Base-by-base conservation (phyloP, 2,797 vertebrate genomes). In the Botia almorhae region DNA sequence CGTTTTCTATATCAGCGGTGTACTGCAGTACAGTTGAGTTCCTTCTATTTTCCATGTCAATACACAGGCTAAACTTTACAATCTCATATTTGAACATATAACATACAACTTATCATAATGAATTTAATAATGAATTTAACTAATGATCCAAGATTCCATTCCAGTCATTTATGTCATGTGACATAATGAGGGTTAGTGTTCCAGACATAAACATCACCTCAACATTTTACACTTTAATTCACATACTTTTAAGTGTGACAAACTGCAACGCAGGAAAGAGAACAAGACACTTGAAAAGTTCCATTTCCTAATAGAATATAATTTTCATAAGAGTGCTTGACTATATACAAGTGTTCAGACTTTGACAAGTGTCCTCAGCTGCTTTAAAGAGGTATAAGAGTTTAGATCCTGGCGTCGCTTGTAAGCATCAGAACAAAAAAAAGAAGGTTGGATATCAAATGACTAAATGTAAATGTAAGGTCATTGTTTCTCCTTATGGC, bases 251-350 rank as follows among this genome's bases (percentile, higher is more conserved):
- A 61, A 61, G 13, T 43, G 4, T 16, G 23, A 2, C 1, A 12
- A 2, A 26, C 23, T 61, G 5, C 12, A 61, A 12, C 11, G 7
- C 4, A 29, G 23, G 21, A 60, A 21, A 23, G 23, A 60, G 29
- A n/a, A n/a, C n/a, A n/a, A 61, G 23, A 29, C 23, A 36, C 60
- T 63, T 33, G 26, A 33, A 63, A 63, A 63, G 26, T 17, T 8
- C 33, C 5, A 63, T 17, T 63, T 63, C 14, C 13, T 63, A 29
- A 61, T 23, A 61, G 3, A 14, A 26, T 21, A 4, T 26, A 4
- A 23, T 60, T 63, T 63, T 33, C 13, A 63, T 63, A 29, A 63
- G 60, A 63, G 26, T 63, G 26, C 60, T 63, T 63, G 56, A 58
- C 26, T 64, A 0, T 64, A 8, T 43, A 43, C 39, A 43, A 43